phyloP scores from a whole-genome alignment of 2,797 vertebrate species.

The Saxicola maurus region DNA sequence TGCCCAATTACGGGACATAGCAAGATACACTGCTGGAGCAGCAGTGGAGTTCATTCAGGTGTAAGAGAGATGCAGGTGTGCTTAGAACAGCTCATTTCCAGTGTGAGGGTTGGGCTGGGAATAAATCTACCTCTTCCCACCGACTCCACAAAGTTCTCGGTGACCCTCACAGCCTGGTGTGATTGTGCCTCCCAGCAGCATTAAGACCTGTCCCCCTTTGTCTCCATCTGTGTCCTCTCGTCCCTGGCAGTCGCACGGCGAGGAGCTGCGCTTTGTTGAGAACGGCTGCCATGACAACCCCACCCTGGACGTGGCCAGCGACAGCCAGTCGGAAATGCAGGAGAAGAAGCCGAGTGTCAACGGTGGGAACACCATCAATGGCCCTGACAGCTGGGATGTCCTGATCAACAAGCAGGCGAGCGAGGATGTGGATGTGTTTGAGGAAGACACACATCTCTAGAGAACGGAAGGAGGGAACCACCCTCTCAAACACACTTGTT shows the following conservation, averaged over 20 bases:
- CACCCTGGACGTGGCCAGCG: conserved; percentile 90
- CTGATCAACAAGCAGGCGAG: conserved; percentile 86
- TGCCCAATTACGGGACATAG: fast-evolving
- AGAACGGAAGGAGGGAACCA: conserved; percentile 1
- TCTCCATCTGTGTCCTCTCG: not conserved
- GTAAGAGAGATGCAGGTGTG: not conserved
- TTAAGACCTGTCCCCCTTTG: not conserved
- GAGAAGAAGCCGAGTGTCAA: conserved; percentile 92
- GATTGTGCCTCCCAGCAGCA: not conserved
- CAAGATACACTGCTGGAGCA: not conserved
- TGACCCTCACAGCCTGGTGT: not conserved
- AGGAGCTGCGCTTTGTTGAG: conserved; percentile 96
- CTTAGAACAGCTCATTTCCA: not conserved
- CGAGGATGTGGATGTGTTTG: conserved; percentile 87
- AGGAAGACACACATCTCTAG: conserved; percentile 96
- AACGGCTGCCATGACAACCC: conserved; percentile 98
- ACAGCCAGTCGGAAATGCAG: conserved; percentile 89
- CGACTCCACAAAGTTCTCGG: fast-evolving
- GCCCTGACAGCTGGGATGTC: conserved; percentile 84
- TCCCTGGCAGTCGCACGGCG: conserved; percentile 76
- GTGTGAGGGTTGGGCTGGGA: not conserved
- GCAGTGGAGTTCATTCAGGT: not conserved
- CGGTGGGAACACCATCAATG: conserved; percentile 76
- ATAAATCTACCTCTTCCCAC: not conserved
- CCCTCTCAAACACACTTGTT: not conserved